Conservation (phyloP, 2,113 vertebrate species). For the Pelecanus crispus region DNA sequence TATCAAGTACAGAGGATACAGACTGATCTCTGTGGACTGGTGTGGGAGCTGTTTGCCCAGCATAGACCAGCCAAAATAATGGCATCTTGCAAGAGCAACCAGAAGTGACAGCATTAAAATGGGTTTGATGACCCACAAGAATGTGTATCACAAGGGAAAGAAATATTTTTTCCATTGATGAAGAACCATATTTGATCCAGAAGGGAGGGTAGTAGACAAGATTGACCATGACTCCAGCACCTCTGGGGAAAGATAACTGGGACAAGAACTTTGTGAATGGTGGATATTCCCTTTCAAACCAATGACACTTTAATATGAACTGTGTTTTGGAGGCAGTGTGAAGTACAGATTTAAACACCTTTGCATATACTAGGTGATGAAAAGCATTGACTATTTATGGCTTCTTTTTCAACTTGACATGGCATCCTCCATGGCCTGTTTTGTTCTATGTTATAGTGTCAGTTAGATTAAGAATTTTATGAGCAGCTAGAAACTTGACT, state of each 20-base stretch:
- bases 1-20: neutral
- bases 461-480: neutral
- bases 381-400: neutral
- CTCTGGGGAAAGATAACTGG: neutral
- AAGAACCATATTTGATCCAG: neutral
- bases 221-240: neutral
- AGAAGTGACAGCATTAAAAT: neutral
- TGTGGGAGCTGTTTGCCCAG: neutral
- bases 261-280: neutral
- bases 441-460: neutral
- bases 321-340: neutral
- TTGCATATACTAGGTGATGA: neutral
- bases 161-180: neutral
- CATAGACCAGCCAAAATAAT: neutral
- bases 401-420: neutral
- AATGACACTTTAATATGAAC: neutral
- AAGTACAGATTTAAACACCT: neutral
- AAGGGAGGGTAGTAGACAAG: neutral
- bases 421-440: neutral
- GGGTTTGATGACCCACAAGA: neutral
- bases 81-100: neutral
- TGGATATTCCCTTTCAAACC: neutral
- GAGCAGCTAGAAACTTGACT: neutral
- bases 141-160: neutral
- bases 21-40: neutral